These are phyloP conservation scores for Eciton burchellii DNA, from an alignment of 1,140 invertebrate genomes.

Conservation along the genomic window DNA sequence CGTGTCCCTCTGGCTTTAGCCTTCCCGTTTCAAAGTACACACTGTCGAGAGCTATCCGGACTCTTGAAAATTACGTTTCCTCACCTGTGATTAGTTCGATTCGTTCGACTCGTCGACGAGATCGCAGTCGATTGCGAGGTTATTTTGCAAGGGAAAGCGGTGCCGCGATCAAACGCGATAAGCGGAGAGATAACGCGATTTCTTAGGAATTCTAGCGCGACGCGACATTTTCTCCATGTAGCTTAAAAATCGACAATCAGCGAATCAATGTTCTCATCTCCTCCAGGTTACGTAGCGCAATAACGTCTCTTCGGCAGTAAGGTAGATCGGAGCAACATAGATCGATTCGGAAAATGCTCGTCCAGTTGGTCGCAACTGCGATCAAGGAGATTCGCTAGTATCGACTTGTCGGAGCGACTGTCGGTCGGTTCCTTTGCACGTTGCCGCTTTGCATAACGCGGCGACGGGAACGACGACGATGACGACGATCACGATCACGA, in stretches of 20 bases:
- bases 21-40: too few species aligned
- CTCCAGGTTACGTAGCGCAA: slow-evolving; percentile 43
- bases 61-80: slow-evolving; percentile 9
- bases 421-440: background rate
- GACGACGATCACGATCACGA: background rate
- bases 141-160: slow-evolving; percentile 3
- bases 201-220: background rate
- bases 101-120: background rate
- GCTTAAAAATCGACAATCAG: too few species aligned
- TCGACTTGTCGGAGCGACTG: slow-evolving; percentile 23
- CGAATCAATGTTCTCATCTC: slow-evolving; percentile 40
- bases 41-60: too few species aligned
- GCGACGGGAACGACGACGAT: background rate
- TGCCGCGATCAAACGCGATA: background rate
- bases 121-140: slow-evolving; percentile 5
- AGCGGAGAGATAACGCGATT: background rate
- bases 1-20: too few species aligned
- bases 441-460: slow-evolving; percentile 43
- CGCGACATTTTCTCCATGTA: too few species aligned
- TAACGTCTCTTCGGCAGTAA: slow-evolving; percentile 23
- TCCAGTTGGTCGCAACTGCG: background rate
- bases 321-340: slow-evolving; percentile 9
- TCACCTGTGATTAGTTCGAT: too few species aligned
- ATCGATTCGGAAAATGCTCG: slow-evolving; percentile 59
- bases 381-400: slow-evolving; percentile 29